A percentile compares a stretch with the other conserved stretches of the same genome.
Evolutionary conservation across 2,797 vertebrate species (phyloP).

Genomic region (Threskiornis aethiopicus): DNA sequence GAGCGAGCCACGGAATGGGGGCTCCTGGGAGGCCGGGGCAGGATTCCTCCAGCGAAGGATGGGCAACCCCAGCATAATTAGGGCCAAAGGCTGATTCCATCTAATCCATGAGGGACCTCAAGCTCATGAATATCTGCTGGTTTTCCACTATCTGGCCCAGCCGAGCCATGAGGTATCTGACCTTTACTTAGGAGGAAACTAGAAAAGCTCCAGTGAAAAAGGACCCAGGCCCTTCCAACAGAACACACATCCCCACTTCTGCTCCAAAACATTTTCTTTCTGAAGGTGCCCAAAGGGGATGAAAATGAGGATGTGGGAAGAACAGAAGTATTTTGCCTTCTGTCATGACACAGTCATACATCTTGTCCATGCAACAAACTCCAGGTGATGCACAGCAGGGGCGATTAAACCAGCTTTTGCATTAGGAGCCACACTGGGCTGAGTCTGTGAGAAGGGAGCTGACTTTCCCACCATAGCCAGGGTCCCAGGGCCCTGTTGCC

Average conservation of each 20-base stretch:
- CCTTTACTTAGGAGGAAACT: neutral
- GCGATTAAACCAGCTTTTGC: neutral
- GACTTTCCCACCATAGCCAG: neutral
- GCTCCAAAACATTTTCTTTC: neutral
- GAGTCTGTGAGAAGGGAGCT: neutral
- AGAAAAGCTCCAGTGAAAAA: neutral
- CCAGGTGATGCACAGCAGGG: neutral
- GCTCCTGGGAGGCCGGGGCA: neutral
- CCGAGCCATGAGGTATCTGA: neutral
- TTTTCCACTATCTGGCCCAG: neutral
- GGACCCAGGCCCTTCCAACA: neutral
- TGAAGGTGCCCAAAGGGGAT: neutral
- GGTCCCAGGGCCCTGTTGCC: no score
- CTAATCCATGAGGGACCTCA: neutral
- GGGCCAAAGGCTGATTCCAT: neutral
- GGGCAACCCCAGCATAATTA: neutral
- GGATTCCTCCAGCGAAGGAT: accelerated
- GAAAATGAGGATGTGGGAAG: neutral
- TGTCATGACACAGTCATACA: neutral
- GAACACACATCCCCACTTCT: neutral
- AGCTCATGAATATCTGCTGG: neutral
- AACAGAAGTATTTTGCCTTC: neutral
- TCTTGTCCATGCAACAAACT: no score
- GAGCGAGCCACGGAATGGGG: neutral
- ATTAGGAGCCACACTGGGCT: neutral